Percentiles rank a stretch among this genome's conserved stretches.
Conservation (phyloP, 2,797 vertebrate species). For the Phataginus tricuspis region DNA sequence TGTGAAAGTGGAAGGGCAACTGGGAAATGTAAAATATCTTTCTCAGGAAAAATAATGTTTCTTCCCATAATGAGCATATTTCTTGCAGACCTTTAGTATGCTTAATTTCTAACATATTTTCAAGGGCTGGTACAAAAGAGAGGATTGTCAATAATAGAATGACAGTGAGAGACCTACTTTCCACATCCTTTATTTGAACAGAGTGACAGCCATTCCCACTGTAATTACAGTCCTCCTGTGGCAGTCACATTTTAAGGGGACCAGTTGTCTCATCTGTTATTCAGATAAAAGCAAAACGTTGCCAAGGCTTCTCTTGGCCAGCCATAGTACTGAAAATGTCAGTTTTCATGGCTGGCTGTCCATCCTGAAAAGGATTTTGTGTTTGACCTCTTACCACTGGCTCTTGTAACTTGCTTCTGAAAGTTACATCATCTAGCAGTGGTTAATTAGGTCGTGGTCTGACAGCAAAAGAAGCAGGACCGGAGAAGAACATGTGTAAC, state of each 20-base stretch:
- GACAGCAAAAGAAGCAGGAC: not conserved
- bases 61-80: not conserved
- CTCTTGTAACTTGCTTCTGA: not conserved
- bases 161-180: not conserved
- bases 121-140: not conserved
- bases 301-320: not conserved
- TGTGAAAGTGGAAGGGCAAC: slow-evolving; percentile 8
- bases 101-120: not conserved
- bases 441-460: not conserved
- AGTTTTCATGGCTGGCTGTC: not conserved
- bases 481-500: not conserved
- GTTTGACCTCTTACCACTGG: not conserved
- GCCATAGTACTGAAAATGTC: not conserved
- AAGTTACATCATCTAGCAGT: not conserved
- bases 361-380: not conserved
- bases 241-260: not conserved
- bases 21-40: slow-evolving; percentile 11
- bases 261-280: not conserved
- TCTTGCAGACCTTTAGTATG: not conserved
- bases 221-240: not conserved
- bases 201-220: not conserved
- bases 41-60: not conserved
- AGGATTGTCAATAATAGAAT: not conserved
- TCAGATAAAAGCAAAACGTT: not conserved
- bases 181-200: not conserved